Evolutionary conservation across 2,888 invertebrate species (phyloP), one percentile per base, ranked within the genome.

Genomic region (Gisinianus flammeolus): DNA sequence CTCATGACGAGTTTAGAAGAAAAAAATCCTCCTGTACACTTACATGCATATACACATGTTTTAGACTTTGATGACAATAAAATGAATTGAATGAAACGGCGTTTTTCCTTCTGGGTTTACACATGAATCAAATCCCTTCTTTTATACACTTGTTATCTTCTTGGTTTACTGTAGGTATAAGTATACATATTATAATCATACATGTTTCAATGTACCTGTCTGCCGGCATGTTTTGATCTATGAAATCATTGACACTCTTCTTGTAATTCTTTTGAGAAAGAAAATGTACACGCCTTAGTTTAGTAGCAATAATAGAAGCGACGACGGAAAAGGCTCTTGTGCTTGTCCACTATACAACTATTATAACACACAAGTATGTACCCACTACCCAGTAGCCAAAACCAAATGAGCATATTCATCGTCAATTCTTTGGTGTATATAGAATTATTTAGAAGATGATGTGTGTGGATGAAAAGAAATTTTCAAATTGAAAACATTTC

Each of bases 201-300:
- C n/a, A n/a, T n/a, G n/a, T 62, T 62, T n/a, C 12, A 26, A 24
- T 22, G 62, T 56, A 56, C n/a, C 5, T 8, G 8, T 12, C 26
- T 35, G 66, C 66, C 74, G 74, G 66, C 62, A 24, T 74, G 74
- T 64, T 66, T 74, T 74, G 66, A 74, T 74, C 64, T 52, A 66
- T 26, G 66, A 44, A 28, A 44, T 62, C 66, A 74, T 74, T 74
- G 74, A 74, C 64, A 74, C 74, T 66, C 24, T 44, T 4, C 24
- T 62, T 64, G 66, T 74, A 74, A 73, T 58, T 58, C 64, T 74
- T 74, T 74, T 66, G 26, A 58, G 6, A 74, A 44, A 26, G 31
- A 74, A 62, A 35, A 26, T 70, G 44, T 74, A 74, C 66, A 74
- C 74, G 66, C 74, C 74, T 74, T 66, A 64, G 58, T 73, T 73